Evolutionary conservation across 2,113 vertebrate species (phyloP).

Genomic region (Rhombomys opimus): DNA sequence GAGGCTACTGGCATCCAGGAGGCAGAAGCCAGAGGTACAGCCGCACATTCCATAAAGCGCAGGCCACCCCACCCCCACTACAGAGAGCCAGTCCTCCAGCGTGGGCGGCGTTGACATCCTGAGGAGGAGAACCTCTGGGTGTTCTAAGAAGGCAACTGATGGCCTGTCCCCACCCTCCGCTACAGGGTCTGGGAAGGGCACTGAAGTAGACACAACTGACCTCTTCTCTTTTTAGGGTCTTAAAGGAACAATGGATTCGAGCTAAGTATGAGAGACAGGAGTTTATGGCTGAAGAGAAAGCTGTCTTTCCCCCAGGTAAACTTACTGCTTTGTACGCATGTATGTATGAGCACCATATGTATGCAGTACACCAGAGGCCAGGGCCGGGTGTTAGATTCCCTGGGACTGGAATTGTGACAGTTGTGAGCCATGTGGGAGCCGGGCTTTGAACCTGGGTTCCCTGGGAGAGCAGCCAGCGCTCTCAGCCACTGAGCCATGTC

Average conservation of each 20-base stretch:
- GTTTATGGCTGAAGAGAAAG: constrained; percentile 89
- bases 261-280: constrained; percentile 95
- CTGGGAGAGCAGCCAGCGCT: not conserved
- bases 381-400: not conserved
- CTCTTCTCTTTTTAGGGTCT: constrained; percentile 87
- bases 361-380: not conserved
- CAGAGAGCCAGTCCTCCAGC: not conserved
- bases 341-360: not conserved
- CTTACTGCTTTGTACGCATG: not conserved
- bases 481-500: not conserved
- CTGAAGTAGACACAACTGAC: constrained; percentile 63
- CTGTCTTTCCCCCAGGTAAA: constrained; percentile 89
- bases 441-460: not conserved
- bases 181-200: not conserved
- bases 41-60: not conserved
- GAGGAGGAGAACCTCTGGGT: not conserved
- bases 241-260: constrained; percentile 95
- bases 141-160: not conserved
- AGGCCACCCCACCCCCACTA: not conserved
- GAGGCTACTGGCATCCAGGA: not conserved
- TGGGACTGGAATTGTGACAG: not conserved
- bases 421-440: not conserved
- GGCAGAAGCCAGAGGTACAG: not conserved
- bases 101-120: not conserved
- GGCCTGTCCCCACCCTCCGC: not conserved